Conservation (phyloP, 2,113 vertebrate genomes). For the Oreocharis arfaki region DNA sequence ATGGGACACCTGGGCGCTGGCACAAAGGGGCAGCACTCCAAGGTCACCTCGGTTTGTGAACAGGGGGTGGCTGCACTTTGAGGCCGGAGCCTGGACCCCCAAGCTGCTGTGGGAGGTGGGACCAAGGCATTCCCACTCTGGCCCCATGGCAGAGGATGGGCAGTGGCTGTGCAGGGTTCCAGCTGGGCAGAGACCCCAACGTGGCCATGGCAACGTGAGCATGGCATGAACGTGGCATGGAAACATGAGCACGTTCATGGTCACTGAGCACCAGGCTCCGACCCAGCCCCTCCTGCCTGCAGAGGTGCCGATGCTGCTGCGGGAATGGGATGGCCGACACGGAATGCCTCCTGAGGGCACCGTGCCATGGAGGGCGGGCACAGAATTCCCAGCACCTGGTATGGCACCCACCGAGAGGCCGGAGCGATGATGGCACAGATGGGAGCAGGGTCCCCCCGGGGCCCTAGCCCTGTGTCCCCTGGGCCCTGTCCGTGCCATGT, state of each 20-base stretch:
- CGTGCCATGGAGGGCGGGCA: rapidly evolving
- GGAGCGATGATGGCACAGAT: rapidly evolving
- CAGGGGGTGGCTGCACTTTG: background rate
- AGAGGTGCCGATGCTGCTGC: background rate
- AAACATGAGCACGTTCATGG: rapidly evolving
- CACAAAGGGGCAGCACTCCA: background rate
- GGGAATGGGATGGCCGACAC: rapidly evolving
- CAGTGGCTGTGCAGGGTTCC: rapidly evolving
- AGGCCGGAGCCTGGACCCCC: rapidly evolving
- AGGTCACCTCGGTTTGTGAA: background rate
- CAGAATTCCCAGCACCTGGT: rapidly evolving
- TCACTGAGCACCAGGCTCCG: background rate
- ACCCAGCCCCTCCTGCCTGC: background rate
- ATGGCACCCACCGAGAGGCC: rapidly evolving
- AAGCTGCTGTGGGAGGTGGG: background rate
- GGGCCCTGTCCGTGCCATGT: background rate
- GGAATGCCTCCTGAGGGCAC: rapidly evolving
- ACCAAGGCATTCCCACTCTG: background rate
- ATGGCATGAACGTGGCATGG: background rate
- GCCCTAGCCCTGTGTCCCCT: background rate
- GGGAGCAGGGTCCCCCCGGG: rapidly evolving
- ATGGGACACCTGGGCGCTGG: background rate
- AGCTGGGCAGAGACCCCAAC: rapidly evolving
- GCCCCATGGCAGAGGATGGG: background rate
- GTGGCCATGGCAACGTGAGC: rapidly evolving